Evolutionary conservation across 2,888 invertebrate genomes (phyloP).

Genomic region (Drosophila tanythrix): DNA sequence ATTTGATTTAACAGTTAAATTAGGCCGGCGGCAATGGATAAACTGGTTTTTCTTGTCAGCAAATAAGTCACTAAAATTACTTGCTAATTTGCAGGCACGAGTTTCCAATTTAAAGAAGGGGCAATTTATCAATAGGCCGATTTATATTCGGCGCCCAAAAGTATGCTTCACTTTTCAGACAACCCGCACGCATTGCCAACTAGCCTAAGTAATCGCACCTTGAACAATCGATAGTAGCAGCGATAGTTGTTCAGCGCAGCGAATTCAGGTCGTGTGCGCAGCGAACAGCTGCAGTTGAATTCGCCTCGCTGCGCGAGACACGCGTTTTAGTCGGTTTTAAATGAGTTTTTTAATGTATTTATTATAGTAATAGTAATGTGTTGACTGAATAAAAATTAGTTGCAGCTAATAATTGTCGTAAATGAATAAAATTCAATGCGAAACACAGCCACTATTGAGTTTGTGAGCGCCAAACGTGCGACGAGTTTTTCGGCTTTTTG

Average conservation of each 20-base stretch:
- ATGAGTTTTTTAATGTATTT: not conserved
- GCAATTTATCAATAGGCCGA: not conserved
- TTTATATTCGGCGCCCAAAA: not conserved
- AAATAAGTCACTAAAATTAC: not conserved
- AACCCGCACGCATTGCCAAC: conserved; percentile 31
- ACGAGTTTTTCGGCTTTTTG: conserved; percentile 69
- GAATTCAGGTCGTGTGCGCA: conserved; percentile 31
- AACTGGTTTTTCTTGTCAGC: not conserved
- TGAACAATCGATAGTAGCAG: conserved; percentile 26
- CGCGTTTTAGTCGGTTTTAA: conserved; percentile 2
- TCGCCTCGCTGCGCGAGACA: conserved; percentile 9
- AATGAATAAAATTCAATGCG: not conserved
- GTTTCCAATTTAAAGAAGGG: not conserved
- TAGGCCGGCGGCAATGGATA: not conserved
- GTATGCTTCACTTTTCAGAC: conserved; percentile 11
- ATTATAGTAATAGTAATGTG: not conserved
- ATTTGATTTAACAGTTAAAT: not conserved
- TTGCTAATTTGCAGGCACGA: not conserved
- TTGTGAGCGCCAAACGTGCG: conserved; percentile 36
- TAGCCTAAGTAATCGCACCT: not conserved
- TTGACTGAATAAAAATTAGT: not conserved
- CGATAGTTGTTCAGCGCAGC: conserved; percentile 3
- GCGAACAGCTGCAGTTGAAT: conserved; percentile 33
- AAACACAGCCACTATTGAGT: not conserved
- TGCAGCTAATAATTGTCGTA: not conserved